phyloP scores from a whole-genome alignment of 1,140 invertebrate species.

The Tenebrio molitor region DNA sequence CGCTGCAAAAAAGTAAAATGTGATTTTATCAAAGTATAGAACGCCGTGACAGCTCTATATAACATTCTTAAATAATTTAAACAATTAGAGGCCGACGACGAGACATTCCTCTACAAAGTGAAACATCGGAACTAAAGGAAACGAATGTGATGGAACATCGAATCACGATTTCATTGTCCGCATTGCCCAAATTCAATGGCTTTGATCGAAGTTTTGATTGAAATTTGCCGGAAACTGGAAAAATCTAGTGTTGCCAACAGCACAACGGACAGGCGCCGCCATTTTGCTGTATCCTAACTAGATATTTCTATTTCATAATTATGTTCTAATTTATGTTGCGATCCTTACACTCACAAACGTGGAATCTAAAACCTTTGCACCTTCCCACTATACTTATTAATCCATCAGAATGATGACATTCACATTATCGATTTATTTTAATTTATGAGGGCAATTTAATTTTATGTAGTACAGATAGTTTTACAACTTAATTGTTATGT shows the following conservation, averaged over 20 bases:
- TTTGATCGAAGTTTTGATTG: conserved; percentile 7
- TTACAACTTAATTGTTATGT: too few species aligned
- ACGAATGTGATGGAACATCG: conserved; percentile 23
- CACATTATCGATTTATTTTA: too few species aligned
- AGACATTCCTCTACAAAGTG: conserved; percentile 1
- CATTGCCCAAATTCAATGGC: conserved; percentile 31
- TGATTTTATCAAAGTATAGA: conserved; percentile 24
- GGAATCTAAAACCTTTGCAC: too few species aligned
- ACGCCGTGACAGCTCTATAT: background rate
- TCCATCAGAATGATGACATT: too few species aligned
- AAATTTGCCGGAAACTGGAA: conserved; percentile 3
- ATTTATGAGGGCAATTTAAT: too few species aligned
- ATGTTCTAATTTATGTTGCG: too few species aligned
- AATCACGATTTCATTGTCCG: conserved; percentile 14
- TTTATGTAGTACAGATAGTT: too few species aligned
- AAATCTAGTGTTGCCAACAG: background rate
- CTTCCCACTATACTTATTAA: too few species aligned
- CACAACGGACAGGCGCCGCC: too few species aligned
- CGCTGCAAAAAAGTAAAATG: background rate
- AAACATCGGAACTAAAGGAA: conserved; percentile 27
- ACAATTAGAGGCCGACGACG: conserved; percentile 15
- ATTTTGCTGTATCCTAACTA: too few species aligned
- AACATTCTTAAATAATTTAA: conserved; percentile 16
- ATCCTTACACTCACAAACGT: too few species aligned
- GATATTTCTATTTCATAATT: too few species aligned